Conservation (phyloP, 2,113 vertebrate species). For the Ceratotherium simum region DNA sequence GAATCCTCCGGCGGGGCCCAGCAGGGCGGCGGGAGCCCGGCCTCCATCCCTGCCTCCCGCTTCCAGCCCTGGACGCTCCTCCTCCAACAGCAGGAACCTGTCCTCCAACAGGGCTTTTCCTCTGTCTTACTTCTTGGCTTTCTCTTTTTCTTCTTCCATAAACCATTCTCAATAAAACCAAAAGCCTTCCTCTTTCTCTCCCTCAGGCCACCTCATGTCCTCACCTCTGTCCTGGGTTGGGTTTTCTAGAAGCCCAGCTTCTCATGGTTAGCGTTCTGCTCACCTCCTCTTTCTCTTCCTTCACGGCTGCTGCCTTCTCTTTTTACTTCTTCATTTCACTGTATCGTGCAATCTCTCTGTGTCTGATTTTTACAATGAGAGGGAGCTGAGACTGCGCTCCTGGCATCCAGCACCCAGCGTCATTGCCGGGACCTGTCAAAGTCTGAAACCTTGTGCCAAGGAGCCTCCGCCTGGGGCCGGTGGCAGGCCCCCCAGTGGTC, state of each 20-base stretch:
- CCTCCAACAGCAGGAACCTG: conserved; percentile 58
- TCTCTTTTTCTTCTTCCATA: conserved; percentile 65
- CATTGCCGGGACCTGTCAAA: not conserved
- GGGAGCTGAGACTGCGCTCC: conserved; percentile 21
- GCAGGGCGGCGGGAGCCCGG: conserved; percentile 62
- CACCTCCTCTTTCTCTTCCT: not conserved
- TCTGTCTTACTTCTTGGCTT: conserved; percentile 69
- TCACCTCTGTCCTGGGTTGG: conserved; percentile 29
- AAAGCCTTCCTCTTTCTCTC: conserved; percentile 78
- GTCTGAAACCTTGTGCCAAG: not conserved
- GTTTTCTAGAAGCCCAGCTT: conserved; percentile 36
- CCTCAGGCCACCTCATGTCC: not conserved
- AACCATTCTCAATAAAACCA: conserved; percentile 89
- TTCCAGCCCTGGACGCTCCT: fast-evolving
- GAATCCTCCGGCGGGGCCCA: conserved; percentile 50
- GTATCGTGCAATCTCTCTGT: conserved; percentile 58
- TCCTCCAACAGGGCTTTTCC: conserved; percentile 76
- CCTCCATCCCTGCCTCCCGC: conserved; percentile 65
- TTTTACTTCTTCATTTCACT: not conserved
- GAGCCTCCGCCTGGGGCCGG: not conserved
- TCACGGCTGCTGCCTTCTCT: not conserved
- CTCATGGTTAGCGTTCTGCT: not conserved
- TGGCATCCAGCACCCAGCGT: not conserved
- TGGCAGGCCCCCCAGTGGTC: not conserved
- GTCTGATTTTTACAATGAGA: conserved; percentile 57